Percentiles rank a stretch among this genome's conserved stretches.
phyloP scores from a whole-genome alignment of 2,113 vertebrate species.

The Mesoclemmys tuberculata region DNA sequence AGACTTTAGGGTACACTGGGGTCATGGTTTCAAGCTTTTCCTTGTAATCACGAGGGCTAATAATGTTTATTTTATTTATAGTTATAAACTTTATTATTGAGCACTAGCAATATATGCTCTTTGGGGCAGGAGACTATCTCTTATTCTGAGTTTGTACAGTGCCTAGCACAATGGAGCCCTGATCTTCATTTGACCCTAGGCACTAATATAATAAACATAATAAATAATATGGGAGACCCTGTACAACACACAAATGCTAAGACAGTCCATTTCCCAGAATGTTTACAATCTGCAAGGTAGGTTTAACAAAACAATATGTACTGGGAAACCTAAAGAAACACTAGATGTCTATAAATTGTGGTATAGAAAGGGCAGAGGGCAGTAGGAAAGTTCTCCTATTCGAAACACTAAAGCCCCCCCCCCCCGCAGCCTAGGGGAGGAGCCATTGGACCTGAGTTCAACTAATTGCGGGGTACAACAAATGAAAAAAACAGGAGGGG shows the following conservation, averaged over 20 bases:
- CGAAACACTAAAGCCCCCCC: too few species aligned
- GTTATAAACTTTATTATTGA: background rate
- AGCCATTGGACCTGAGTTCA: too few species aligned
- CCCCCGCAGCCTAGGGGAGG: too few species aligned
- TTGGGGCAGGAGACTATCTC: background rate
- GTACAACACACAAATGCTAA: background rate
- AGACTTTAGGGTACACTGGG: background rate
- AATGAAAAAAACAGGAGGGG: too few species aligned
- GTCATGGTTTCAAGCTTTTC: background rate
- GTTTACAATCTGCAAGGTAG: background rate
- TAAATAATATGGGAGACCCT: background rate
- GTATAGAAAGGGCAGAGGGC: too few species aligned
- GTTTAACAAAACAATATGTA: background rate
- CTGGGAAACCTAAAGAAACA: background rate
- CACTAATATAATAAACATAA: background rate
- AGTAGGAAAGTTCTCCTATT: too few species aligned
- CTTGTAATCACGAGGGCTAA: background rate
- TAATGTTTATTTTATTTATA: background rate
- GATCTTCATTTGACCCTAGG: background rate
- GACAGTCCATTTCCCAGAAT: background rate
- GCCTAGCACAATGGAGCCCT: background rate
- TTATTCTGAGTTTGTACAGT: rapidly evolving
- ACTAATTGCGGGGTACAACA: too few species aligned
- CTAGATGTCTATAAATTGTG: background rate
- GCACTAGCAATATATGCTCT: background rate